Conservation (phyloP, 2,113 vertebrate genomes). For the Leptodactylus fuscus region DNA sequence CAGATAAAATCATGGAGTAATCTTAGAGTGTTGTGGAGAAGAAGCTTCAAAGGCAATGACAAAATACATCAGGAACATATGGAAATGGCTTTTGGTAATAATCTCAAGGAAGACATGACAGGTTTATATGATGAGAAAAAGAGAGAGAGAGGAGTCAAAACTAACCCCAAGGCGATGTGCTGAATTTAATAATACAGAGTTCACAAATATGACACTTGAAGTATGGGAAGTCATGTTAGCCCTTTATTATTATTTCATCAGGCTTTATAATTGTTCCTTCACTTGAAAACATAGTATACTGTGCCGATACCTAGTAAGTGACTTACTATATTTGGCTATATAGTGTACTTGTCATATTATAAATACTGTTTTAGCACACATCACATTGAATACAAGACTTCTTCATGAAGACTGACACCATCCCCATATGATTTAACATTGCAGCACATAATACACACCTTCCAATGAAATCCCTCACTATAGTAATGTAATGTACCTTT, state of each 20-base stretch:
- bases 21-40: background rate
- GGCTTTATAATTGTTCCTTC: background rate
- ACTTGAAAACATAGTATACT: background rate
- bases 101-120: background rate
- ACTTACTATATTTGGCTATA: background rate
- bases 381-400: background rate
- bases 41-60: background rate
- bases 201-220: constrained; percentile 10
- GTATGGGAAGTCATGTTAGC: background rate
- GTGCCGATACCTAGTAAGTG: background rate
- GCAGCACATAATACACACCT: no score
- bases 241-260: background rate
- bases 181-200: constrained; percentile 15
- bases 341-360: background rate
- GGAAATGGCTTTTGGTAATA: constrained; percentile 13
- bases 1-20: background rate
- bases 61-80: background rate
- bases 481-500: background rate
- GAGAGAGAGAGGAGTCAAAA: background rate
- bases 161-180: constrained; percentile 4
- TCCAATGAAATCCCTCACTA: no score
- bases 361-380: background rate
- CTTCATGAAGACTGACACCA: background rate
- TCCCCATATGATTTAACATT: background rate
- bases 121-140: constrained; percentile 1